These are phyloP conservation scores for Phyto melanocephala DNA, from an alignment of 2,888 invertebrate species.

Conservation along the genomic window DNA sequence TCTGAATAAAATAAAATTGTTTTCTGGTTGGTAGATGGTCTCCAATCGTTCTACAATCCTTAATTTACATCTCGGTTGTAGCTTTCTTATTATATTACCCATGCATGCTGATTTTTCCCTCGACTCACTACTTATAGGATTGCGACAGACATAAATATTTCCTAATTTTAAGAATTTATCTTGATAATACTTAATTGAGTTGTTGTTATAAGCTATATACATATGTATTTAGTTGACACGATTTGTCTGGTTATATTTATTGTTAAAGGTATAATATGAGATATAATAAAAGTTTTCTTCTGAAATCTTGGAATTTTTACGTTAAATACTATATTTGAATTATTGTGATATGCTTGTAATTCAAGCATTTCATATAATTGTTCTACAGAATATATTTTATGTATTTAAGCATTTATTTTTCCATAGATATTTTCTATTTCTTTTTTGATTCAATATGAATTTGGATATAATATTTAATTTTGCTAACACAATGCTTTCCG, in stretches of 20 bases:
- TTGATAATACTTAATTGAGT: slow-evolving; percentile 21
- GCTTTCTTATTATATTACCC: slow-evolving; percentile 4
- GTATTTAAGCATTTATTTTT: slow-evolving; percentile 32
- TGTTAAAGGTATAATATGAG: slow-evolving; percentile 33
- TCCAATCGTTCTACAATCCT: slow-evolving; percentile 24
- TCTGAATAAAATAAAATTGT: slow-evolving; percentile 35
- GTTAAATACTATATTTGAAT: too few species aligned
- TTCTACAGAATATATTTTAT: slow-evolving; percentile 49
- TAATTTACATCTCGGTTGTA: slow-evolving; percentile 26
- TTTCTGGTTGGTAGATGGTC: slow-evolving; percentile 29
- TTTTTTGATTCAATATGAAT: slow-evolving; percentile 47
- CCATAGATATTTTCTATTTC: background rate
- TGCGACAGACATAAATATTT: slow-evolving; percentile 22
- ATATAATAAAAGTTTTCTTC: too few species aligned
- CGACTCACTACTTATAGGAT: background rate
- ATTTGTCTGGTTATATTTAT: slow-evolving; percentile 37
- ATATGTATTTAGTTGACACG: background rate
- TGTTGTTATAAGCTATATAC: slow-evolving; percentile 36
- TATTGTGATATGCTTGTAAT: too few species aligned
- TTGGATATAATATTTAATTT: slow-evolving; percentile 60
- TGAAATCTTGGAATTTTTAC: too few species aligned
- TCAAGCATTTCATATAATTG: too few species aligned
- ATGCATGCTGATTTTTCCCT: slow-evolving; percentile 11
- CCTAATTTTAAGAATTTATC: slow-evolving; percentile 23
- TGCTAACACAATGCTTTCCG: slow-evolving; percentile 57